Percentiles rank a stretch among this genome's conserved stretches.
phyloP scores from a whole-genome alignment of 2,888 invertebrate species.

The Yponomeuta cagnagella region DNA sequence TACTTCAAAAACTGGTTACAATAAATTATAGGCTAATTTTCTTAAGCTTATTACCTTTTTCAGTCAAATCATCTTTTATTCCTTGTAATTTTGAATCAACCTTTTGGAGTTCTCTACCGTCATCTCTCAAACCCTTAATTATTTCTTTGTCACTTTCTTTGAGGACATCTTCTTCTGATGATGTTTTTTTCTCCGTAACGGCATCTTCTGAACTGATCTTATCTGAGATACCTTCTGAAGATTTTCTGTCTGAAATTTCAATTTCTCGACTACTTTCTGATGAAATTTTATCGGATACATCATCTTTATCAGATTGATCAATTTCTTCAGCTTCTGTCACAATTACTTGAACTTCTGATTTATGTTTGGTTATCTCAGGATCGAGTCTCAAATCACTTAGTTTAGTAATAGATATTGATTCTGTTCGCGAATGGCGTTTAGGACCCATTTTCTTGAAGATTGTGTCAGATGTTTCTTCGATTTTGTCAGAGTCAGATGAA shows the following conservation, averaged over 20 bases:
- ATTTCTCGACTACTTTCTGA: slow-evolving; percentile 70
- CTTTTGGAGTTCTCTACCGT: slow-evolving; percentile 33
- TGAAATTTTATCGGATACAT: slow-evolving; percentile 68
- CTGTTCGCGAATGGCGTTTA: slow-evolving; percentile 66
- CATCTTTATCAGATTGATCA: slow-evolving; percentile 64
- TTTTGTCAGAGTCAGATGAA: slow-evolving; percentile 42
- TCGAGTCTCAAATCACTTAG: slow-evolving; percentile 57
- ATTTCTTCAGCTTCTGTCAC: slow-evolving; percentile 69
- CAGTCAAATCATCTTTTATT: slow-evolving; percentile 39
- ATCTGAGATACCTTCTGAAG: slow-evolving; percentile 70
- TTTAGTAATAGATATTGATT: slow-evolving; percentile 64
- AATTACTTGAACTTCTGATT: slow-evolving; percentile 65
- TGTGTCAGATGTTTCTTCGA: slow-evolving; percentile 30
- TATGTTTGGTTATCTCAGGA: slow-evolving; percentile 35
- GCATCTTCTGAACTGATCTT: slow-evolving; percentile 71
- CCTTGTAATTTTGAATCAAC: slow-evolving; percentile 33
- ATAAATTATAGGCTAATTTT: background rate
- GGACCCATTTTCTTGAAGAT: slow-evolving; percentile 65
- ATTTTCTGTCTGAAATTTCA: slow-evolving; percentile 68
- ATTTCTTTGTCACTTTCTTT: slow-evolving; percentile 36
- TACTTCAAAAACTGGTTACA: background rate
- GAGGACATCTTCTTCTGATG: slow-evolving; percentile 58
- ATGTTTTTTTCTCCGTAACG: slow-evolving; percentile 69
- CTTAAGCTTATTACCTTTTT: slow-evolving; percentile 38
- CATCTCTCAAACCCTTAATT: slow-evolving; percentile 24